Evolutionary conservation across 2,113 vertebrate species (phyloP).

Genomic region (Grallaria varia): DNA sequence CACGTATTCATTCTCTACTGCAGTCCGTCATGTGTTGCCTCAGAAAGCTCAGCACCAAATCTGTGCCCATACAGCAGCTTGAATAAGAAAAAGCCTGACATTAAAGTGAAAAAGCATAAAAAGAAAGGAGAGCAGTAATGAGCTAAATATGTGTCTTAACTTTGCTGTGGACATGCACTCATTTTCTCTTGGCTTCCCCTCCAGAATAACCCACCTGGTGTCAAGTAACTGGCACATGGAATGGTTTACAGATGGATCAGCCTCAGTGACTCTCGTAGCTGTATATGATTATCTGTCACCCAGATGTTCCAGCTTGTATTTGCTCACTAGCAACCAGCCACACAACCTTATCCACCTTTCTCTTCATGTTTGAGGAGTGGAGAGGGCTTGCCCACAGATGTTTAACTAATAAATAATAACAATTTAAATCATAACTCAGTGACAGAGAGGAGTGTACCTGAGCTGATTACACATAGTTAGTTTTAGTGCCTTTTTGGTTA

Average conservation of each 20-base stretch:
- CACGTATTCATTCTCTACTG: background rate
- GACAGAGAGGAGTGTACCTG: background rate
- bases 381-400: conserved; percentile 54
- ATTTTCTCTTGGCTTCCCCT: conserved; percentile 60
- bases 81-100: conserved; percentile 13
- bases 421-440: background rate
- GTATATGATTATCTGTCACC: conserved; percentile 63
- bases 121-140: conserved; percentile 29
- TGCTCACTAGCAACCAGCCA: conserved; percentile 48
- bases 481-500: conserved; percentile 1
- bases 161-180: background rate
- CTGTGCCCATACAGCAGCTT: background rate
- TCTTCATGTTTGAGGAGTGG: background rate
- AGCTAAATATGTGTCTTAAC: conserved; percentile 44
- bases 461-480: background rate
- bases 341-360: background rate
- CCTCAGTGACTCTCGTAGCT: conserved; percentile 37
- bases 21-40: background rate
- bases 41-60: background rate
- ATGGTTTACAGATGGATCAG: conserved; percentile 65
- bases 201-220: conserved; percentile 67
- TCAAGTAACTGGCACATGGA: conserved; percentile 41
- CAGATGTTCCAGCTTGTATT: conserved; percentile 71
- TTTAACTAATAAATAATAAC: background rate
- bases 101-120: conserved; percentile 26